Evolutionary conservation across 2,797 vertebrate genomes (phyloP).

Genomic region (Aldrovandia affinis): DNA sequence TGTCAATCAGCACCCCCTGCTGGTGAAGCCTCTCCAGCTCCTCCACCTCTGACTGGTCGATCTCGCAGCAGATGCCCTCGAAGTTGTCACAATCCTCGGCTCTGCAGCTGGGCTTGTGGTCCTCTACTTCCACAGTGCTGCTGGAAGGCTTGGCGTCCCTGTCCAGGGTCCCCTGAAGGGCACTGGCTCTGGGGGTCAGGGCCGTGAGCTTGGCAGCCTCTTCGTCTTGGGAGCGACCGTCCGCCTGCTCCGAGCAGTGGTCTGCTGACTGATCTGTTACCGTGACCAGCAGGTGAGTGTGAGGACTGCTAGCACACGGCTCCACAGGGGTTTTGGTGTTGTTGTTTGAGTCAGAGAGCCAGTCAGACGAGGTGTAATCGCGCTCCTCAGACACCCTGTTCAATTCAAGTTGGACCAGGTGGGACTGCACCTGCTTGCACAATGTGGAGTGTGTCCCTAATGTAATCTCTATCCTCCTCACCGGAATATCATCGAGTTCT

Average conservation of each 20-base stretch:
- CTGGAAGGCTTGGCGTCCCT: not conserved
- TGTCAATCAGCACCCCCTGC: conserved; percentile 9
- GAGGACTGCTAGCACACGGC: not conserved
- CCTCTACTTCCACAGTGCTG: conserved; percentile 11
- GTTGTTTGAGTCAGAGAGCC: conserved; percentile 63
- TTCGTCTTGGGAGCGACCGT: conserved; percentile 30
- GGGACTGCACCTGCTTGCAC: conserved; percentile 34
- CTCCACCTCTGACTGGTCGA: conserved; percentile 26
- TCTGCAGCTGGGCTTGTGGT: conserved; percentile 41
- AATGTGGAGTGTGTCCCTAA: conserved; percentile 21
- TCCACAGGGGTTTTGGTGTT: conserved; percentile 45
- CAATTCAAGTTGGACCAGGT: conserved; percentile 23
- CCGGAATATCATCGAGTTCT: conserved; percentile 22
- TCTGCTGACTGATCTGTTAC: not conserved
- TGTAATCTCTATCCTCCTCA: conserved; percentile 38
- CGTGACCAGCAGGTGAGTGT: not conserved
- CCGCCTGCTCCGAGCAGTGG: conserved; percentile 31
- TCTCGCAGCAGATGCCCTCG: conserved; percentile 26
- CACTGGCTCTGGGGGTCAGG: conserved; percentile 22
- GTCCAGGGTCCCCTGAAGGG: not conserved
- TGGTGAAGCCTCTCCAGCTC: conserved; percentile 31
- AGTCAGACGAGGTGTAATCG: conserved; percentile 12
- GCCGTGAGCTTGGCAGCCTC: conserved; percentile 35
- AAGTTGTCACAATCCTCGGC: conserved; percentile 41
- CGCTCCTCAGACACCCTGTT: conserved; percentile 23